Conservation (phyloP, 53 echinoderm and acorn worm species). For the Glandiceps talaboti region DNA sequence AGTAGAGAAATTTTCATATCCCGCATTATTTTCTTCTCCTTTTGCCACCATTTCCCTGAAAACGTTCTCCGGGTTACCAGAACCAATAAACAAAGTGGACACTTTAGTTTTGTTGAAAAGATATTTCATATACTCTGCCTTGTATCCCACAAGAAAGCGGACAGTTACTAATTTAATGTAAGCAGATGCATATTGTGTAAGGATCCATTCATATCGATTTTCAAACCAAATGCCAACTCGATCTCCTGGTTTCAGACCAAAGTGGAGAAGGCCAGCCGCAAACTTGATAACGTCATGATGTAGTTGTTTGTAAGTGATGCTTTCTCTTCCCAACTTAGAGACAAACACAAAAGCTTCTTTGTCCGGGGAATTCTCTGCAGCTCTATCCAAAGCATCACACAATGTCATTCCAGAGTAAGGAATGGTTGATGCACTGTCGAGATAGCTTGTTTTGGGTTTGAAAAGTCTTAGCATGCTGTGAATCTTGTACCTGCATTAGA, state of each 20-base stretch:
- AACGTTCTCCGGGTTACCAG: background rate
- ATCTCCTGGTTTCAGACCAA: background rate
- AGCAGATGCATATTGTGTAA: background rate
- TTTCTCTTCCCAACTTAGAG: background rate
- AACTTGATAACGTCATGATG: background rate
- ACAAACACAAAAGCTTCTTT: background rate
- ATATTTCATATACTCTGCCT: background rate
- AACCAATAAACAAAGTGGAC: background rate
- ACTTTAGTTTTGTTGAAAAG: background rate
- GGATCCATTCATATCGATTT: background rate
- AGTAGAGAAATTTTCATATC: background rate
- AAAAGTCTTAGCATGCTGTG: no score
- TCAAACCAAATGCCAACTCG: background rate
- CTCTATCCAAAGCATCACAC: background rate
- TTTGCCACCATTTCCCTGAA: background rate
- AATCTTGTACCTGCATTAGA: no score
- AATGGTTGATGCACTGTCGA: background rate
- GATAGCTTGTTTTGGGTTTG: no score
- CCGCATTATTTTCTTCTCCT: background rate
- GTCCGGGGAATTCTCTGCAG: background rate
- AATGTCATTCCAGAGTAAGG: background rate
- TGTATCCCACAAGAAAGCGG: background rate
- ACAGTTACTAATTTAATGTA: background rate
- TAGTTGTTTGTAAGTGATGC: background rate
- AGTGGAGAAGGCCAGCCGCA: background rate